Conservation (phyloP, 2,113 vertebrate genomes). For the Aptenodytes forsteri region DNA sequence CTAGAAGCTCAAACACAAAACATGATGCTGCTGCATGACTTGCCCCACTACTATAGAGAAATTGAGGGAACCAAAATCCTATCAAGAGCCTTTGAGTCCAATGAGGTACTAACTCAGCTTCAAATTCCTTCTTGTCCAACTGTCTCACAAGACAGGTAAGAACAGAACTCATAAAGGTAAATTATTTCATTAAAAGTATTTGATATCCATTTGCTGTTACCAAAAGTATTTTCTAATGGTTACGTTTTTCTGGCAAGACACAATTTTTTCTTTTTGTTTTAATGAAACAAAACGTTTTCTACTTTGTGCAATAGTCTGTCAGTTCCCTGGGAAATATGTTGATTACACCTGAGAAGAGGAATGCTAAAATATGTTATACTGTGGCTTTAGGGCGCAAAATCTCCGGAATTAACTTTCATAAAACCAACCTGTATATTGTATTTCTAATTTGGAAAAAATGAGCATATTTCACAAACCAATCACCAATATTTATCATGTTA, state of each 20-base stretch:
- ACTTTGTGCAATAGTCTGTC: neutral
- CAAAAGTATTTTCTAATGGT: neutral
- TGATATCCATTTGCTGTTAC: neutral
- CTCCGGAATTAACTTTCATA: neutral
- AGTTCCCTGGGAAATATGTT: neutral
- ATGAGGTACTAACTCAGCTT: conserved; percentile 28
- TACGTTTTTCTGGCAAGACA: neutral
- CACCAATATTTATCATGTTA: neutral
- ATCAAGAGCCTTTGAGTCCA: conserved; percentile 31
- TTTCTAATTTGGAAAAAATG: neutral
- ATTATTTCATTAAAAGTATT: neutral
- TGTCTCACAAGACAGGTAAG: conserved; percentile 62
- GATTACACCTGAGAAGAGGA: neutral
- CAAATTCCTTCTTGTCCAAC: conserved; percentile 10
- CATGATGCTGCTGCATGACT: conserved; percentile 12
- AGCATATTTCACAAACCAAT: neutral
- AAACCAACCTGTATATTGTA: neutral
- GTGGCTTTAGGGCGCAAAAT: neutral
- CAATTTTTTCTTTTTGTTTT: neutral
- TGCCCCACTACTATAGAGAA: conserved; percentile 26
- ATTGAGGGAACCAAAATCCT: neutral
- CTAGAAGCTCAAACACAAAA: neutral
- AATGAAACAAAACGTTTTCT: neutral
- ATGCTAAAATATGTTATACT: neutral
- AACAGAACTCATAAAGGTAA: neutral